Evolutionary conservation across 2,797 vertebrate genomes (phyloP).

Genomic region (Myiothlypis coronata): DNA sequence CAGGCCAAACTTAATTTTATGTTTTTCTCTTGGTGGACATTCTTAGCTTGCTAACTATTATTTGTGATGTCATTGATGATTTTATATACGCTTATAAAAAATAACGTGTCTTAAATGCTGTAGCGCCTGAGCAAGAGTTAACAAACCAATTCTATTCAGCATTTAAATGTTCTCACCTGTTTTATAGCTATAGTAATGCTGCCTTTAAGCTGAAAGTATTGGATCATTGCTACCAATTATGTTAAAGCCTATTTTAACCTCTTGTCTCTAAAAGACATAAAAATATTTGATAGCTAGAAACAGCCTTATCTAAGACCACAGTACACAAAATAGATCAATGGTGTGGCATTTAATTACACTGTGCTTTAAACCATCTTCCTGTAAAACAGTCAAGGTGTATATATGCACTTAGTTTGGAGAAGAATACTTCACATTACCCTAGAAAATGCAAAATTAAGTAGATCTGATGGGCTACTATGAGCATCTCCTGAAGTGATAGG

Average conservation of each 20-base stretch:
- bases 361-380: not conserved
- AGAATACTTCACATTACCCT: not conserved
- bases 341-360: conserved; percentile 20
- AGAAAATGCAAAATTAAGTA: not conserved
- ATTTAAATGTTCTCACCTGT: not conserved
- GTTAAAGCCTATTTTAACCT: conserved; percentile 42
- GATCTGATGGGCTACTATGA: not conserved
- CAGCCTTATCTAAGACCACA: not conserved
- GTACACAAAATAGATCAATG: conserved; percentile 24
- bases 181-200: conserved; percentile 33
- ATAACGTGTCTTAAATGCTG: not conserved
- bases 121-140: not conserved
- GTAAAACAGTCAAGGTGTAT: not conserved
- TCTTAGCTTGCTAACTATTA: not conserved
- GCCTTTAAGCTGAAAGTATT: conserved; percentile 27
- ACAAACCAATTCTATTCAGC: not conserved
- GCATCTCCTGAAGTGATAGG: not conserved
- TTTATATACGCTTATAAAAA: not conserved
- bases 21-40: not conserved
- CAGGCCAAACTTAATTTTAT: not conserved
- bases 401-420: not conserved
- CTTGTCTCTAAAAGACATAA: conserved; percentile 14
- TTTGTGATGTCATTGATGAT: not conserved
- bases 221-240: conserved; percentile 39
- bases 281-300: conserved; percentile 39